Conservation (phyloP, 2,113 vertebrate species). For the Tetrax tetrax region DNA sequence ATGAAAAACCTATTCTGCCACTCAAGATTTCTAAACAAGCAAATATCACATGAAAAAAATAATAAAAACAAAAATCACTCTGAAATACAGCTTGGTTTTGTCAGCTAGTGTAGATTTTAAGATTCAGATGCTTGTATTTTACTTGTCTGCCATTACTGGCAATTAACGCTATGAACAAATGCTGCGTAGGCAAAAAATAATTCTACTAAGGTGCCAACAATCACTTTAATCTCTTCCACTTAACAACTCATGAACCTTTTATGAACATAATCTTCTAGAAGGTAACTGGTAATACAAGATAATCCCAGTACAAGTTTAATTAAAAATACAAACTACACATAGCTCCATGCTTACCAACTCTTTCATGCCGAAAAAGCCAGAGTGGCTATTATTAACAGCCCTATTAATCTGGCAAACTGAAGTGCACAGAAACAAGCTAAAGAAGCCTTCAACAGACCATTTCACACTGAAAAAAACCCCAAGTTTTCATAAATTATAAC, state of each 20-base stretch:
- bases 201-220: conserved; percentile 28
- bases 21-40: neutral
- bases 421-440: conserved; percentile 33
- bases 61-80: neutral
- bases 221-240: conserved; percentile 62
- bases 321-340: conserved; percentile 56
- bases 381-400: conserved; percentile 53
- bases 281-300: conserved; percentile 59
- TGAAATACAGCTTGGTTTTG: neutral
- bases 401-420: conserved; percentile 57
- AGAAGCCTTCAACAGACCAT: conserved; percentile 39
- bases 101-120: neutral
- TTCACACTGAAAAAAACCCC: conserved; percentile 16
- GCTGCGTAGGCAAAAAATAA: conserved; percentile 47
- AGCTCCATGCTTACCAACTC: conserved; percentile 38
- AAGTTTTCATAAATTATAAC: conserved; percentile 42
- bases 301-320: conserved; percentile 70
- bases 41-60: neutral
- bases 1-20: neutral
- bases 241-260: conserved; percentile 63
- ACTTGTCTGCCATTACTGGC: conserved; percentile 36
- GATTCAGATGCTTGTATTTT: conserved; percentile 14
- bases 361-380: conserved; percentile 27
- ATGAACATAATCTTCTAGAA: conserved; percentile 59
- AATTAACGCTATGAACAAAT: conserved; percentile 49